Conservation (phyloP, 2,888 invertebrate genomes). For the Caenorhabditis sp. region DNA sequence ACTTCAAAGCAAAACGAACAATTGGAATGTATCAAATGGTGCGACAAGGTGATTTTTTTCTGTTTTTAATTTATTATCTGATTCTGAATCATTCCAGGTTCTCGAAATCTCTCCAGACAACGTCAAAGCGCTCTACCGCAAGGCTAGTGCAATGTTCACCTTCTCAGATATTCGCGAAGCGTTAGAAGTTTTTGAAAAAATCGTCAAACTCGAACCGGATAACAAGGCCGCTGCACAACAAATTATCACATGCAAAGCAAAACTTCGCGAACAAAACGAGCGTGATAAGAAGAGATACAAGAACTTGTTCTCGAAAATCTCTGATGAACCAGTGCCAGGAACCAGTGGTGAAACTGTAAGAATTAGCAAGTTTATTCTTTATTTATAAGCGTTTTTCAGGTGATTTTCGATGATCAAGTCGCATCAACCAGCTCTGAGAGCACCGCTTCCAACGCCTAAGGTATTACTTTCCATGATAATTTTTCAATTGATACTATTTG, state of each 20-base stretch:
- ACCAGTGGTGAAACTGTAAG: constrained; percentile 19
- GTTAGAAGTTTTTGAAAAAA: constrained; percentile 80
- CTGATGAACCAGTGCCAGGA: constrained; percentile 20
- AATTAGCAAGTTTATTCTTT: background rate
- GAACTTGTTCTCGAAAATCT: constrained; percentile 88
- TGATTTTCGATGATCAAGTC: constrained; percentile 18
- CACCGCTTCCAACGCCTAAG: constrained; percentile 22
- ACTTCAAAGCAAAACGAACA: constrained; percentile 71
- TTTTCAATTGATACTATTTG: constrained; percentile 1
- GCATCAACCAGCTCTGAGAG: constrained; percentile 33
- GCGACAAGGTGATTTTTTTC: constrained; percentile 77
- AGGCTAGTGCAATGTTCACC: constrained; percentile 57
- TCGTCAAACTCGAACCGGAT: constrained; percentile 82
- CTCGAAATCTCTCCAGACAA: constrained; percentile 81
- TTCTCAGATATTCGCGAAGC: constrained; percentile 82
- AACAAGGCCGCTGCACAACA: constrained; percentile 77
- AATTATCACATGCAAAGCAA: constrained; percentile 78
- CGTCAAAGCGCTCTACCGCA: constrained; percentile 87
- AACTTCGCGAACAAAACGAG: constrained; percentile 80
- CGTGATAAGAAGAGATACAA: constrained; percentile 84
- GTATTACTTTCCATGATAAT: background rate
- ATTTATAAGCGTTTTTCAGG: background rate
- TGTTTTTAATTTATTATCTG: too few relatives aligned
- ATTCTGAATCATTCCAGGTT: constrained; percentile 24
- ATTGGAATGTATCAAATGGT: constrained; percentile 76